Percentiles rank a stretch among this genome's conserved stretches.
These are phyloP conservation scores for Muraenolepis orangiensis DNA, from an alignment of 2,797 vertebrate species.

Conservation along the genomic window DNA sequence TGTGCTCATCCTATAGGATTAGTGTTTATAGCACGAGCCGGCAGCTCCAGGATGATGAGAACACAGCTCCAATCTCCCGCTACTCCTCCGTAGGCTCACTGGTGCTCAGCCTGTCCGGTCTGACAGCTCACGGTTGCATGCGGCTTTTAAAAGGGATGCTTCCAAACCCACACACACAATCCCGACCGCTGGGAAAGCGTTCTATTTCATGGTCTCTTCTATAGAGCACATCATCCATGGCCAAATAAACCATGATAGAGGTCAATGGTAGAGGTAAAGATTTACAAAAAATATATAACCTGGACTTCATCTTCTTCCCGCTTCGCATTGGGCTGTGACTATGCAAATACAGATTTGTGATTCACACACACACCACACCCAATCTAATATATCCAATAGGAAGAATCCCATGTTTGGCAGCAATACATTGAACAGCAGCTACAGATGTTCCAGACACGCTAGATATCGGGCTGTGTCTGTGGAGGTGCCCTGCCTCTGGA, in stretches of 20 bases:
- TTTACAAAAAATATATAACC: background rate
- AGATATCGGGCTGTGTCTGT: background rate
- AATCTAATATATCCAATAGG: background rate
- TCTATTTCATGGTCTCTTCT: background rate
- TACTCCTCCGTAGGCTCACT: conserved; percentile 30
- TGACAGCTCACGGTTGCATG: conserved; percentile 35
- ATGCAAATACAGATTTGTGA: background rate
- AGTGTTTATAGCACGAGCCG: conserved; percentile 66
- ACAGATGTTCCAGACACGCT: background rate
- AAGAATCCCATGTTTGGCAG: background rate
- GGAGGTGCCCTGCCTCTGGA: background rate
- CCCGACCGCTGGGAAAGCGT: background rate
- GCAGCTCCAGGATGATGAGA: conserved; percentile 59
- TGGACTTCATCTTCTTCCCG: background rate
- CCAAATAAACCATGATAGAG: background rate
- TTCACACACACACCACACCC: background rate
- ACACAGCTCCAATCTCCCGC: conserved; percentile 59
- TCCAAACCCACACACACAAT: background rate
- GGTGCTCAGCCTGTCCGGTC: conserved; percentile 24
- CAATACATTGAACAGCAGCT: background rate
- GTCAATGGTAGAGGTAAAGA: background rate
- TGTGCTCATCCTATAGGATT: conserved; percentile 66
- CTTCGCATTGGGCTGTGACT: background rate
- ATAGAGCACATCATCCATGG: background rate
- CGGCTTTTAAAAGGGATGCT: background rate